phyloP scores from a whole-genome alignment of 2,797 vertebrate genomes.

The Cuniculus paca region DNA sequence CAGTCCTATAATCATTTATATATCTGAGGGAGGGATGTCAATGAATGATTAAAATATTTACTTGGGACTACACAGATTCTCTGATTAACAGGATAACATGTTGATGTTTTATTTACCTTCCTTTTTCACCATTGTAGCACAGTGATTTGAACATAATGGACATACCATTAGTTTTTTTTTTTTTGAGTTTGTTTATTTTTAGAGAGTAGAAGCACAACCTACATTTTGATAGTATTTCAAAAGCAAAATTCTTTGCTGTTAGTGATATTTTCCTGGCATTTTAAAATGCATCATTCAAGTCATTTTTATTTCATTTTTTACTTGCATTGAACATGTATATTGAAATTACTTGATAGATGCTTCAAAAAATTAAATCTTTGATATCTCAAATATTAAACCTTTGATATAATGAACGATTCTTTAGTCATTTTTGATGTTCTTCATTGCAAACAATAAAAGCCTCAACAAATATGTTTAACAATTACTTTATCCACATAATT shows the following conservation, averaged over 20 bases:
- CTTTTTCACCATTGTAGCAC: neutral
- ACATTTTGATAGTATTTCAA: conserved; percentile 2
- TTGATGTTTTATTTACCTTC: neutral
- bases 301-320: neutral
- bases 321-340: neutral
- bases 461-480: neutral
- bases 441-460: neutral
- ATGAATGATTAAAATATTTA: neutral
- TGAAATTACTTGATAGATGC: neutral
- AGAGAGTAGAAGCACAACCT: neutral
- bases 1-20: neutral
- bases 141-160: neutral
- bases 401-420: neutral
- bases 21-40: neutral
- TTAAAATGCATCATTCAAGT: neutral
- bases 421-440: neutral
- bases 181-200: neutral
- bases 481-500: neutral
- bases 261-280: neutral
- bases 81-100: neutral
- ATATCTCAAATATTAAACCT: neutral
- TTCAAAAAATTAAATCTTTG: neutral
- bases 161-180: neutral
- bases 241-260: neutral
- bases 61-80: neutral